These are phyloP conservation scores for Sebastes ruberrimus DNA, from an alignment of 2,797 vertebrate species.

Conservation along the genomic window DNA sequence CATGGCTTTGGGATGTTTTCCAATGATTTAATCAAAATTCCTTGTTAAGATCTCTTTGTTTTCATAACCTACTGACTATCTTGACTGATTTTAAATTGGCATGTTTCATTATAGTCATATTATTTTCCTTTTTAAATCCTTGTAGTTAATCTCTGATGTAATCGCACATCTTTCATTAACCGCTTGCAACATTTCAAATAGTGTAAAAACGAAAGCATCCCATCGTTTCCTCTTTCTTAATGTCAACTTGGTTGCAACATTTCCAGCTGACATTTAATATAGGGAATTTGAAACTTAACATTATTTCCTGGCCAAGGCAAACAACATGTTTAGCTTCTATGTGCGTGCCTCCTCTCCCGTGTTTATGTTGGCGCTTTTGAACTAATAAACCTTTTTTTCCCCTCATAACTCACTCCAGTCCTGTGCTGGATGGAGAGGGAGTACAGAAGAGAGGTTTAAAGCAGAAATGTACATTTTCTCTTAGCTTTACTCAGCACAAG, in stretches of 20 bases:
- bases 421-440: conserved; percentile 40
- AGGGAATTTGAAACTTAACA: conserved; percentile 14
- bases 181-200: background rate
- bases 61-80: background rate
- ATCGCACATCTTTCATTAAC: background rate
- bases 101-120: conserved; percentile 6
- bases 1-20: conserved; percentile 24
- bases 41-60: background rate
- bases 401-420: conserved; percentile 35
- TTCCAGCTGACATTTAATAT: conserved; percentile 10
- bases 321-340: conserved; percentile 51
- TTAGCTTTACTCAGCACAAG: background rate
- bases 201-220: conserved; percentile 1
- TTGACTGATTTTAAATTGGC: background rate
- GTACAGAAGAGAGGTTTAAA: conserved; percentile 24
- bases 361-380: conserved; percentile 57
- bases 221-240: background rate
- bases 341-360: conserved; percentile 45
- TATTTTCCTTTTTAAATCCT: background rate
- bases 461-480: conserved; percentile 20
- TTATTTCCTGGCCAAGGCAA: conserved; percentile 69
- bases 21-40: background rate
- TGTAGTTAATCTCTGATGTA: background rate
- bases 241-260: background rate
- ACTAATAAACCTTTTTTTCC: conserved; percentile 23